Evolutionary conservation across 2,888 invertebrate species (phyloP).

Genomic region (Cyclophora punctaria): DNA sequence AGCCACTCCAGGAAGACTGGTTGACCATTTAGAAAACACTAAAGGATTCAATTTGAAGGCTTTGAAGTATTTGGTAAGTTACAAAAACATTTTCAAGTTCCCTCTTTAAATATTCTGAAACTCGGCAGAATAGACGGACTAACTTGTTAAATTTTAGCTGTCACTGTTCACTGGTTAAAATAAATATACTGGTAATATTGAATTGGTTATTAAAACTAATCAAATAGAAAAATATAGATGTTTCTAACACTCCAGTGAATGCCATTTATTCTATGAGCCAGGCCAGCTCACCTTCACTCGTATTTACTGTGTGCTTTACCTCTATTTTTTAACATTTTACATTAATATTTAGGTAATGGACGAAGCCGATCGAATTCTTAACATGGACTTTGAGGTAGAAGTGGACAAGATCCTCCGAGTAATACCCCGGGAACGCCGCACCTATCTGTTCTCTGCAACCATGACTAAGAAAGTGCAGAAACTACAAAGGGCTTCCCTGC

Average conservation of each 20-base stretch:
- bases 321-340: too few relatives aligned
- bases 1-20: conserved; percentile 95
- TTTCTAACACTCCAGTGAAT: too few relatives aligned
- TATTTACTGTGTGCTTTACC: too few relatives aligned
- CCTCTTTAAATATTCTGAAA: too few relatives aligned
- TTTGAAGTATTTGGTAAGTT: conserved; percentile 87
- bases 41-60: conserved; percentile 96
- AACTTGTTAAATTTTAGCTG: too few relatives aligned
- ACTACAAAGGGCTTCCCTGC: conserved; percentile 94
- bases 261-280: too few relatives aligned
- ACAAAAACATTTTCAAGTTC: neutral
- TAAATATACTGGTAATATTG: too few relatives aligned
- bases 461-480: conserved; percentile 99
- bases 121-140: too few relatives aligned
- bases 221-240: too few relatives aligned
- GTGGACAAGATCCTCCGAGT: conserved; percentile 94
- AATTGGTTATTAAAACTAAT: too few relatives aligned
- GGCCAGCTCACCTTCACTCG: too few relatives aligned
- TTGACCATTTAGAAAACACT: conserved; percentile 98
- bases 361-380: conserved; percentile 98
- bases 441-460: conserved; percentile 97
- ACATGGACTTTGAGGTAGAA: conserved; percentile 99
- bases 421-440: conserved; percentile 92
- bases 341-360: conserved; percentile 87
- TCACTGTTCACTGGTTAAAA: too few relatives aligned